Percentiles rank a stretch among this genome's conserved stretches.
Conservation (phyloP, 2,797 vertebrate species). For the Nyctalus aviator region DNA sequence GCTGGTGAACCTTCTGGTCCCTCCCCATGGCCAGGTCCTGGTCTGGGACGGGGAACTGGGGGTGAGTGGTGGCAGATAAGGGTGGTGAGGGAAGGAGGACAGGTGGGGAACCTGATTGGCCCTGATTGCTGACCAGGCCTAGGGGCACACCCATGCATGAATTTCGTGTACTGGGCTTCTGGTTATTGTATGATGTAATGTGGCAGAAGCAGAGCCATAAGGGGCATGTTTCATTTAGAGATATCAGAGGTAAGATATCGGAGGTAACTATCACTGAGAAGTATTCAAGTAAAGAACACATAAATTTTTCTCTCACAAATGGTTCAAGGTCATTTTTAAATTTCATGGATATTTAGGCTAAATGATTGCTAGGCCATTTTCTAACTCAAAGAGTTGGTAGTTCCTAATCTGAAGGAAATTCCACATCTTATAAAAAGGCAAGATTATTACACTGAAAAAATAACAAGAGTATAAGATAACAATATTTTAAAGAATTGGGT, state of each 20-base stretch:
- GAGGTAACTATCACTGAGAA: not conserved
- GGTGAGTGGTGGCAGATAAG: too few species aligned
- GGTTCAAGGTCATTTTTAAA: slow-evolving; percentile 8
- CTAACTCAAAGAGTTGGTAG: not conserved
- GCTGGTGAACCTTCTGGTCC: too few species aligned
- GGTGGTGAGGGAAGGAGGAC: too few species aligned
- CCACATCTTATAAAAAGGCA: not conserved
- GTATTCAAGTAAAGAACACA: not conserved
- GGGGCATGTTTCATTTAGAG: not conserved
- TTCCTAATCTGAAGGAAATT: not conserved
- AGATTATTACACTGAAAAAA: not conserved
- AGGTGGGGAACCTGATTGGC: too few species aligned
- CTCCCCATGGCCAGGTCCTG: too few species aligned
- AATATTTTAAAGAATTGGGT: not conserved
- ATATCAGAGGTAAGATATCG: not conserved
- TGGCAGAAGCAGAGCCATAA: not conserved
- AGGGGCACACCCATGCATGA: too few species aligned
- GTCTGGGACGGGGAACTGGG: too few species aligned
- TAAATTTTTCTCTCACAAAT: not conserved
- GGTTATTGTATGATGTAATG: too few species aligned
- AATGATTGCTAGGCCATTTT: not conserved
- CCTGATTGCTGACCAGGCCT: too few species aligned
- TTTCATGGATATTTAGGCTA: not conserved
- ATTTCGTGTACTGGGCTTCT: too few species aligned
- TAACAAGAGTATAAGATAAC: not conserved